Percentiles rank a stretch among this genome's conserved stretches.
Evolutionary conservation across 2,888 invertebrate species (phyloP).

Genomic region (Trichacis sp.): DNA sequence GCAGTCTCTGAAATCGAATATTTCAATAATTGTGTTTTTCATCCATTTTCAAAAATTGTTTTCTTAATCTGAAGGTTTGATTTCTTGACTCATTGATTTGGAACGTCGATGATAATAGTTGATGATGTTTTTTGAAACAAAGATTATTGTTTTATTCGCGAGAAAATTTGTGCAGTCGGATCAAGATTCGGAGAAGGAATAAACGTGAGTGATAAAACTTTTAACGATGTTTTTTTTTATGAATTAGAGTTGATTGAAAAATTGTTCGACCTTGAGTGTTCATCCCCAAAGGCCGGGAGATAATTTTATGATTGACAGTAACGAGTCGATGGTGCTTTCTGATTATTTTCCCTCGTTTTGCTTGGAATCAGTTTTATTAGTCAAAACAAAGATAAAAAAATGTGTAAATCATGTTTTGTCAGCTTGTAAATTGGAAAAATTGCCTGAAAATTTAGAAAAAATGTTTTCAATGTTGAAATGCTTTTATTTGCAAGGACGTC

Average conservation of each 20-base stretch:
- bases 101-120: neutral
- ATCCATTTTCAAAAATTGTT: neutral
- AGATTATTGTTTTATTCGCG: neutral
- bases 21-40: neutral
- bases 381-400: no score
- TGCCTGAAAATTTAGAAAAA: no score
- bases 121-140: conserved; percentile 7
- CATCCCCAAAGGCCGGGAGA: neutral
- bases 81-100: neutral
- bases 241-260: neutral
- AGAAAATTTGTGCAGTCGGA: conserved; percentile 4
- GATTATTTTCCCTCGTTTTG: neutral
- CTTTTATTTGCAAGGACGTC: no score
- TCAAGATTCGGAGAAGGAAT: neutral
- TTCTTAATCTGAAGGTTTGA: neutral
- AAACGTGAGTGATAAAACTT: neutral
- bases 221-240: neutral
- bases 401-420: no score
- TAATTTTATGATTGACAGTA: conserved; percentile 1
- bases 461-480: no score
- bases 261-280: conserved; percentile 1
- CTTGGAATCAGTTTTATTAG: neutral
- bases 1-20: conserved; percentile 5
- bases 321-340: neutral
- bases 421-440: neutral